Evolutionary conservation across 2,113 vertebrate genomes (phyloP).

Genomic region (Sceloporus undulatus): DNA sequence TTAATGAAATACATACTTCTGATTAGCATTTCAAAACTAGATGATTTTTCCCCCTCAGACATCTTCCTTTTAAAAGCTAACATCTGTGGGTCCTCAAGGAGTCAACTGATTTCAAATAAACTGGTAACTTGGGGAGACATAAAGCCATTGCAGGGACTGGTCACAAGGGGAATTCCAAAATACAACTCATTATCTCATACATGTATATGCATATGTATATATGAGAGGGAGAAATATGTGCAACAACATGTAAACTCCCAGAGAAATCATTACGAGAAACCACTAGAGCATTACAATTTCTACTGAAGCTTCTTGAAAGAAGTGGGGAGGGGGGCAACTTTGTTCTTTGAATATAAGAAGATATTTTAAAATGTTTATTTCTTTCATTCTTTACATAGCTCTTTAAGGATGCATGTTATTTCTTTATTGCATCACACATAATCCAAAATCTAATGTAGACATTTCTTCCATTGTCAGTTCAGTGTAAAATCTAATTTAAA

Average conservation of each 20-base stretch:
- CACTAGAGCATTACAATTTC: not conserved
- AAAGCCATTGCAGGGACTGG: too few relatives aligned
- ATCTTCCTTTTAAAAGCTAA: not conserved
- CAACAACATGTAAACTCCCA: not conserved
- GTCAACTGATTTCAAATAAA: not conserved
- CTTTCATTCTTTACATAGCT: not conserved
- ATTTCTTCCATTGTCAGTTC: not conserved
- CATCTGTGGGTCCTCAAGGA: not conserved
- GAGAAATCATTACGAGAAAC: conserved; percentile 7
- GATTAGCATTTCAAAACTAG: conserved; percentile 14
- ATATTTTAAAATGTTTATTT: not conserved
- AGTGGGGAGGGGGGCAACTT: not conserved
- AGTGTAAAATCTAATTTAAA: conserved; percentile 4
- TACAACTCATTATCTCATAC: not conserved
- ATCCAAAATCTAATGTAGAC: not conserved
- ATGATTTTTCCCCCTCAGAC: not conserved
- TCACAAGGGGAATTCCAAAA: not conserved
- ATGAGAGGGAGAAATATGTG: not conserved
- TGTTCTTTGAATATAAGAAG: not conserved
- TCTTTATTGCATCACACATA: conserved; percentile 6
- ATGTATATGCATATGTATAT: too few relatives aligned
- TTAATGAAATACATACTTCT: not conserved
- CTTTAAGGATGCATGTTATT: not conserved
- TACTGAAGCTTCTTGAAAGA: not conserved
- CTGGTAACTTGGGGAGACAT: too few relatives aligned